Conservation (phyloP, 2,888 invertebrate genomes). For the Priocnemis perturbator region DNA sequence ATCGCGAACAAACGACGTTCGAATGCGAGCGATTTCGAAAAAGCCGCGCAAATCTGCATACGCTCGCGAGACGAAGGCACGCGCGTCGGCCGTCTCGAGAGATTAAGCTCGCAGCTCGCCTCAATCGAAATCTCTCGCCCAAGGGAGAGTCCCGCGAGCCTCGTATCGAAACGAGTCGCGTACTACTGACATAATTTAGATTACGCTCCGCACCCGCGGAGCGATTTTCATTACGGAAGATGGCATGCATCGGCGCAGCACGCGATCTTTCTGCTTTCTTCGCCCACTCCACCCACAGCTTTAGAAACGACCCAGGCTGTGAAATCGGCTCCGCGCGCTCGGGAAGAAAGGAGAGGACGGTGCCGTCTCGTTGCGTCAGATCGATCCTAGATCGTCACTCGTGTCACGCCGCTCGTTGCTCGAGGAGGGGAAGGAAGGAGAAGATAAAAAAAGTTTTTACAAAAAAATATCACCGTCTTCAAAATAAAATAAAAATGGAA, state of each 20-base stretch:
- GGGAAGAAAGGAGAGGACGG: neutral
- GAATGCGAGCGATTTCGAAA: too few species aligned
- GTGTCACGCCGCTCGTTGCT: too few species aligned
- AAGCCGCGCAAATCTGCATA: too few species aligned
- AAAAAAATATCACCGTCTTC: too few species aligned
- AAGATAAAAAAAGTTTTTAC: too few species aligned
- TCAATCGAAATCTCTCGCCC: neutral
- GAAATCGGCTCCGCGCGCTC: conserved; percentile 28
- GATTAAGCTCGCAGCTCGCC: too few species aligned
- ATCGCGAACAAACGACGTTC: too few species aligned
- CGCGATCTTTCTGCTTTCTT: conserved; percentile 56
- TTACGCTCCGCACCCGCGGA: conserved; percentile 44
- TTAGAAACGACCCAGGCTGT: conserved; percentile 47
- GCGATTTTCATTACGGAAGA: conserved; percentile 56
- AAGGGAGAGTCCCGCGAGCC: conserved; percentile 8
- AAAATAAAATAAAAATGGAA: too few species aligned
- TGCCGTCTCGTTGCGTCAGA: neutral
- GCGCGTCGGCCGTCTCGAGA: too few species aligned
- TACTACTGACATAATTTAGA: conserved; percentile 61
- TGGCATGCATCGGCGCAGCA: conserved; percentile 51
- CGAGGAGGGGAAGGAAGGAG: too few species aligned
- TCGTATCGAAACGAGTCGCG: conserved; percentile 25
- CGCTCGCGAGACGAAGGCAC: too few species aligned
- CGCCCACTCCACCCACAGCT: conserved; percentile 29
- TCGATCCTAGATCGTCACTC: too few species aligned